A percentile compares a stretch with the other conserved stretches of the same genome.
phyloP scores from a whole-genome alignment of 2,888 invertebrate species.

The Ichneumon xanthorius region DNA sequence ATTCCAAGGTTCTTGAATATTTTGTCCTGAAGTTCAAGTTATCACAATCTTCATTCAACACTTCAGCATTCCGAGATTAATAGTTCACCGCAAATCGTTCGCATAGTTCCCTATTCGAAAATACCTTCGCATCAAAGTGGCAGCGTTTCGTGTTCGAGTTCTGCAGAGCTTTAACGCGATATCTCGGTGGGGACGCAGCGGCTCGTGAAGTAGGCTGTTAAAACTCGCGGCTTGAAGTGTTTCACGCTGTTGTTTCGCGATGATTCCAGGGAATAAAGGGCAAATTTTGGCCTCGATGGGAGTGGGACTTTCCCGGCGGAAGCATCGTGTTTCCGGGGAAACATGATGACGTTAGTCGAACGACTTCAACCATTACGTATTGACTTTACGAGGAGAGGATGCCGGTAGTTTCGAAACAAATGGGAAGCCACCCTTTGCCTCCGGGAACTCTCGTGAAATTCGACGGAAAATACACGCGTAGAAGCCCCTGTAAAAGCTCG shows the following conservation, averaged over 20 bases:
- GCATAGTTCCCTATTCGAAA: too few species aligned
- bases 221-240: not conserved
- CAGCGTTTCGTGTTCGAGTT: too few species aligned
- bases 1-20: too few species aligned
- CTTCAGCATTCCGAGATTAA: too few species aligned
- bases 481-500: not conserved
- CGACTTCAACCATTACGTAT: slow-evolving; percentile 28
- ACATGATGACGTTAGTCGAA: not conserved
- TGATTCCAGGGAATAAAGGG: not conserved
- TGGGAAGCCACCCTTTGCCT: slow-evolving; percentile 19
- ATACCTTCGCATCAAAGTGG: too few species aligned
- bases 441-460: slow-evolving; percentile 43
- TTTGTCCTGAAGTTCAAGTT: not conserved
- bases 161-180: not conserved
- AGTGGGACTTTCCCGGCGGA: not conserved
- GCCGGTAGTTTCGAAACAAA: slow-evolving; percentile 27
- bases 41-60: too few species aligned
- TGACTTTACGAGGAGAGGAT: slow-evolving; percentile 33
- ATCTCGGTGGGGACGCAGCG: not conserved
- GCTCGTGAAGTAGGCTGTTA: not conserved
- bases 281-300: not conserved
- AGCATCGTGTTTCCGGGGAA: not conserved
- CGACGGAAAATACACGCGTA: slow-evolving; percentile 10
- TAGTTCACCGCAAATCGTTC: too few species aligned
- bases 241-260: not conserved